These are phyloP conservation scores for Lithophane semibrunnea DNA, from an alignment of 2,888 invertebrate genomes.

Conservation along the genomic window DNA sequence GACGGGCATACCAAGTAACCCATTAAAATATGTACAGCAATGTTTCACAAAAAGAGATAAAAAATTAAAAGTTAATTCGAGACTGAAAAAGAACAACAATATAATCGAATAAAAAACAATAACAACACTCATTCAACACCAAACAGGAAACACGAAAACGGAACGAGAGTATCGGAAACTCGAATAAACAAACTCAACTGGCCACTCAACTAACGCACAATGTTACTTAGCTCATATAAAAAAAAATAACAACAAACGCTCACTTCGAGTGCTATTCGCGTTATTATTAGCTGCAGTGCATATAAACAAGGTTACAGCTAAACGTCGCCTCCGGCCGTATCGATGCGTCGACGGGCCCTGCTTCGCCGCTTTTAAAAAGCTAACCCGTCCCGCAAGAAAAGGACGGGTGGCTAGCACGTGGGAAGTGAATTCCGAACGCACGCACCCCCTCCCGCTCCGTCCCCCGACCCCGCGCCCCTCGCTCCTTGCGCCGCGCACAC, in stretches of 20 bases:
- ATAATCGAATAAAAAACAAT: slow-evolving; percentile 62
- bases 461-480: slow-evolving; percentile 71
- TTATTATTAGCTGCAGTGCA: slow-evolving; percentile 89
- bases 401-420: slow-evolving; percentile 88
- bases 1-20: slow-evolving; percentile 27
- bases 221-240: slow-evolving; percentile 77
- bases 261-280: slow-evolving; percentile 84
- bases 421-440: slow-evolving; percentile 90
- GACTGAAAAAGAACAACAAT: slow-evolving; percentile 55
- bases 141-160: slow-evolving; percentile 76
- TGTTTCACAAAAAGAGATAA: slow-evolving; percentile 28
- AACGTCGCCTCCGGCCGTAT: slow-evolving; percentile 86
- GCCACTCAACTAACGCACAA: slow-evolving; percentile 77
- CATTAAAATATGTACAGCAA: slow-evolving; percentile 41
- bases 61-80: slow-evolving; percentile 41
- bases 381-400: slow-evolving; percentile 89
- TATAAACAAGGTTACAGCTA: slow-evolving; percentile 88
- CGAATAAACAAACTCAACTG: slow-evolving; percentile 77
- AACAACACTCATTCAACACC: slow-evolving; percentile 66
- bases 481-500: slow-evolving; percentile 82
- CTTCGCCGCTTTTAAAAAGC: slow-evolving; percentile 87
- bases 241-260: slow-evolving; percentile 81
- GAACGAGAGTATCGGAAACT: slow-evolving; percentile 79
- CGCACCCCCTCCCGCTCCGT: slow-evolving; percentile 84
- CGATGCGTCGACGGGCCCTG: slow-evolving; percentile 85